These are phyloP conservation scores for Dendrocopos noguchii DNA, from an alignment of 2,113 vertebrate genomes.

Conservation along the genomic window DNA sequence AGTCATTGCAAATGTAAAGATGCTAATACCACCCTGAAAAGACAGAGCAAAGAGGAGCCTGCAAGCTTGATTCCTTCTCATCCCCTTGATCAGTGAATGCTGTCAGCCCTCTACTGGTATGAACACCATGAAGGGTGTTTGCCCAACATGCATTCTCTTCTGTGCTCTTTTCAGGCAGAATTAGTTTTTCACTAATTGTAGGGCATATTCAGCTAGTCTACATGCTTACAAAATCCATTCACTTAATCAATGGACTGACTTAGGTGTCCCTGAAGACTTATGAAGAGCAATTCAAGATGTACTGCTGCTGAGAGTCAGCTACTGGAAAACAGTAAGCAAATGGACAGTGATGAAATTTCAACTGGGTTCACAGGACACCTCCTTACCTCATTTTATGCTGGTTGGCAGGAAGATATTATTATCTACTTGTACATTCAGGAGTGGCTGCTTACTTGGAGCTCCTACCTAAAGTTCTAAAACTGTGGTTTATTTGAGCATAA, in stretches of 20 bases:
- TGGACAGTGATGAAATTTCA: neutral
- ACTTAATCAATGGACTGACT: neutral
- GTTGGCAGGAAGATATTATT: neutral
- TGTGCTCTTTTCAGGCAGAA: neutral
- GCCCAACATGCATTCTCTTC: neutral
- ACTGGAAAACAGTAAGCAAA: neutral
- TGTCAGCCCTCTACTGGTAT: neutral
- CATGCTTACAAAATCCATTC: neutral
- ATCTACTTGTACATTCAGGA: neutral
- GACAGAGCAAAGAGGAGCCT: neutral
- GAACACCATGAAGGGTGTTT: neutral
- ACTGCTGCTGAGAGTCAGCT: neutral
- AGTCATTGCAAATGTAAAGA: neutral
- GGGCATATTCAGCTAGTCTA: neutral
- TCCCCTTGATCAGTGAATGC: rapidly evolving
- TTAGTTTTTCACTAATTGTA: neutral
- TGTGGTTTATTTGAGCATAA: conserved; percentile 1
- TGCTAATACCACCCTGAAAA: neutral
- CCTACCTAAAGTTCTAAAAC: neutral
- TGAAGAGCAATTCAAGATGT: neutral
- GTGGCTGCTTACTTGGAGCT: neutral
- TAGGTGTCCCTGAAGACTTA: neutral
- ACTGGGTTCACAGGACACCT: neutral
- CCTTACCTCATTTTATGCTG: neutral
- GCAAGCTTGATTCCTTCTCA: neutral